phyloP scores from a whole-genome alignment of 2,113 vertebrate genomes.

The Rhizomys pruinosus region DNA sequence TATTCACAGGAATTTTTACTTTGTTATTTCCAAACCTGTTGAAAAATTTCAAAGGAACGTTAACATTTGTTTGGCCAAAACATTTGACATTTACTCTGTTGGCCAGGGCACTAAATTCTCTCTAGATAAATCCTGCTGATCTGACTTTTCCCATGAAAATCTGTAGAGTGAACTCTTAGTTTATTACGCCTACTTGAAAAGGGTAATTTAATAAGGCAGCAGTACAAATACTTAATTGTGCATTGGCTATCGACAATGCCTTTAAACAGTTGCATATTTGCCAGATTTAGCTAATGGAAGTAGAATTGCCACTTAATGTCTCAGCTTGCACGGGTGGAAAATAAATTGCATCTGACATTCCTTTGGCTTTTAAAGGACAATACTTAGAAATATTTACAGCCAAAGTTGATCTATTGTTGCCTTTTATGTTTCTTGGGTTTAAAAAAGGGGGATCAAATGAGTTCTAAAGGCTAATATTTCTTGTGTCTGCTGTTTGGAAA shows the following conservation, averaged over 20 bases:
- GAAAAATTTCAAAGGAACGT: slow-evolving; percentile 79
- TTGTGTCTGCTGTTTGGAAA: slow-evolving; percentile 74
- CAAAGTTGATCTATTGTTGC: slow-evolving; percentile 85
- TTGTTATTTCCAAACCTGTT: slow-evolving; percentile 49
- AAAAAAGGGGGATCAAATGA: slow-evolving; percentile 76
- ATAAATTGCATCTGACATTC: slow-evolving; percentile 91
- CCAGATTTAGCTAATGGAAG: slow-evolving; percentile 93
- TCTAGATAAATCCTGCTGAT: slow-evolving; percentile 85
- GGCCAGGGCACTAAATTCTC: slow-evolving; percentile 79
- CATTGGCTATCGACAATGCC: slow-evolving; percentile 94
- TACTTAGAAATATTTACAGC: slow-evolving; percentile 87
- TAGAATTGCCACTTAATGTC: slow-evolving; percentile 91
- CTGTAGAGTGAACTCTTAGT: slow-evolving; percentile 87
- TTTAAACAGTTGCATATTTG: slow-evolving; percentile 95
- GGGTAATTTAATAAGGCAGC: slow-evolving; percentile 94
- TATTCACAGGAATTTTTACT: slow-evolving; percentile 56
- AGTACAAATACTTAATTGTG: slow-evolving; percentile 95
- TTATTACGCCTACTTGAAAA: slow-evolving; percentile 90
- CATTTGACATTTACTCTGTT: slow-evolving; percentile 84
- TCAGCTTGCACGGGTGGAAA: slow-evolving; percentile 90
- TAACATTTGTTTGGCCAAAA: slow-evolving; percentile 76
- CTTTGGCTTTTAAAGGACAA: slow-evolving; percentile 89
- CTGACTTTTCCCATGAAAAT: slow-evolving; percentile 85
- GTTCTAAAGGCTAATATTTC: slow-evolving; percentile 83
- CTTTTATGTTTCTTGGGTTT: slow-evolving; percentile 84